A percentile compares a stretch with the other conserved stretches of the same genome.
These are phyloP conservation scores for Cinclus mexicanus DNA, from an alignment of 2,113 vertebrate species.

Conservation along the genomic window DNA sequence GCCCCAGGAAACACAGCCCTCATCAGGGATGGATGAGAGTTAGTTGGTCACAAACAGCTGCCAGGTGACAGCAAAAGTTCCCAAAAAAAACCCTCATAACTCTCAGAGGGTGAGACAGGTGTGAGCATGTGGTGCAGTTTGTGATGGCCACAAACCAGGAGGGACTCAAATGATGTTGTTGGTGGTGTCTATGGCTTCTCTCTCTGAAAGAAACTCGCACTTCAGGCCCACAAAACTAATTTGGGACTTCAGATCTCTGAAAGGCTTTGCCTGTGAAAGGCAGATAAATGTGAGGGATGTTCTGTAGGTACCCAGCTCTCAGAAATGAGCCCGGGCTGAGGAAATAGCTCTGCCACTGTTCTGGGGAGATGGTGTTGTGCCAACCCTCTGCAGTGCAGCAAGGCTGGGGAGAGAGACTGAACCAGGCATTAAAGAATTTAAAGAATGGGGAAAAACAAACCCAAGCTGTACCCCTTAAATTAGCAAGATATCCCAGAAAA, in stretches of 20 bases:
- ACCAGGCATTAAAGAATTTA: background rate
- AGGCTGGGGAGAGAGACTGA: background rate
- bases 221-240: background rate
- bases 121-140: background rate
- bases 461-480: background rate
- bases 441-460: background rate
- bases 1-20: background rate
- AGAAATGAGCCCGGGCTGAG: background rate
- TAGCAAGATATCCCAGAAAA: background rate
- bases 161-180: background rate
- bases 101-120: background rate
- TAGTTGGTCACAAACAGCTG: background rate
- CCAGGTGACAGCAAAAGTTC: background rate
- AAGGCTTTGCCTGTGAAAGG: background rate
- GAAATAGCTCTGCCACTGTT: background rate
- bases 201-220: slow-evolving; percentile 26
- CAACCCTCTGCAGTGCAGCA: background rate
- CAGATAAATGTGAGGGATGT: background rate
- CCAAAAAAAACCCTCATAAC: background rate
- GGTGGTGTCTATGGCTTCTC: background rate
- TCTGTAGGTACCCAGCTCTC: background rate
- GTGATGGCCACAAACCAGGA: background rate
- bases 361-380: background rate
- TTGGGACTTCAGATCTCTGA: background rate
- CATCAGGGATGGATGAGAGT: background rate